phyloP scores from a whole-genome alignment of 37 sponge, comb jelly and placozoan genomes.

The Aplysina aerophoba region DNA sequence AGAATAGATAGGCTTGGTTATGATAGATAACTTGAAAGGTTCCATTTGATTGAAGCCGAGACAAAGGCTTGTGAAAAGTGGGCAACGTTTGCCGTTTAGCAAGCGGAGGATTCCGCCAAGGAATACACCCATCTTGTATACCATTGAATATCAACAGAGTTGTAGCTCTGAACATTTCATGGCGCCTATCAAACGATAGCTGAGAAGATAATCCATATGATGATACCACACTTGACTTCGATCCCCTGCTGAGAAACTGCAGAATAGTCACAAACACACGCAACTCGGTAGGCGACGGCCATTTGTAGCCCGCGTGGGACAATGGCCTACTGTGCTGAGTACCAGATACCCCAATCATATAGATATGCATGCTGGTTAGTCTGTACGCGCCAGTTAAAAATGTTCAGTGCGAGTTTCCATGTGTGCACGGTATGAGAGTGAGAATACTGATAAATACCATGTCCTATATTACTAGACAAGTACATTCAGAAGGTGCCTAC shows the following conservation, averaged over 20 bases:
- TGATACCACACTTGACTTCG: conserved; percentile 26
- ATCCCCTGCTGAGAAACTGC: conserved; percentile 4
- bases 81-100: too few species aligned
- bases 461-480: too few species aligned
- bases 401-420: background rate
- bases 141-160: background rate
- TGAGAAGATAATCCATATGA: background rate
- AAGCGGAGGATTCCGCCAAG: too few species aligned
- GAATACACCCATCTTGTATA: background rate
- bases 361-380: background rate
- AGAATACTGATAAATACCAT: too few species aligned
- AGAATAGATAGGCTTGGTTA: too few species aligned
- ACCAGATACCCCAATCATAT: conserved; percentile 7
- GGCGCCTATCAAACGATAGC: conserved; percentile 15
- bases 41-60: too few species aligned
- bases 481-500: too few species aligned
- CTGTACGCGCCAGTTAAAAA: conserved; percentile 1
- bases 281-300: background rate
- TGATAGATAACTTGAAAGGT: too few species aligned
- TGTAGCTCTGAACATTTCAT: background rate
- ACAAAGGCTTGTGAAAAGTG: too few species aligned
- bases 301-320: background rate
- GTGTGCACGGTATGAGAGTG: too few species aligned
- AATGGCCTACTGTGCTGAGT: background rate
- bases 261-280: background rate